Evolutionary conservation across 2,797 vertebrate genomes (phyloP).

Genomic region (Amniataba percoides): DNA sequence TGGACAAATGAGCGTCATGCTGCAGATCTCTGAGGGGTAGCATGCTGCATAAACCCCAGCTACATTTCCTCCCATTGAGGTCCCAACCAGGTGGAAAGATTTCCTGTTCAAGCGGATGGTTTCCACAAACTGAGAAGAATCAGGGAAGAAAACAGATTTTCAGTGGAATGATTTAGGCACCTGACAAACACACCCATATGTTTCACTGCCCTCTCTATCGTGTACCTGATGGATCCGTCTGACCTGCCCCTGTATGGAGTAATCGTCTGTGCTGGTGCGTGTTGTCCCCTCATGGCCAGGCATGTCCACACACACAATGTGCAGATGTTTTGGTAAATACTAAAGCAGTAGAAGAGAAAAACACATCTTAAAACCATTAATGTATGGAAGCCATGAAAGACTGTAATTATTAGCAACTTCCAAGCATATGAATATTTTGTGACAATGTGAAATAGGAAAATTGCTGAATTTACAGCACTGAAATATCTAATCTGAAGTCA

Average conservation of each 20-base stretch:
- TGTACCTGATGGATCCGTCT: slow-evolving; percentile 94
- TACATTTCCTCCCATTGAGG: slow-evolving; percentile 95
- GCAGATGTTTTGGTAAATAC: slow-evolving; percentile 97
- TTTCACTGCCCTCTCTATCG: not conserved
- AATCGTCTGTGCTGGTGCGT: slow-evolving; percentile 91
- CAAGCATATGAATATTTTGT: too few species aligned
- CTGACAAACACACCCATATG: not conserved
- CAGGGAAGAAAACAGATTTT: slow-evolving; percentile 26
- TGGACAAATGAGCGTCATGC: slow-evolving; percentile 95
- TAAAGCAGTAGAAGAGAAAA: slow-evolving; percentile 60
- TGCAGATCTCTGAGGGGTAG: slow-evolving; percentile 91
- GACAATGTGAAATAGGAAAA: not conserved
- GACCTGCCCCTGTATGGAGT: slow-evolving; percentile 93
- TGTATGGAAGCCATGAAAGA: not conserved
- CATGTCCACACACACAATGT: slow-evolving; percentile 97
- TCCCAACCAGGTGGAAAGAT: slow-evolving; percentile 94
- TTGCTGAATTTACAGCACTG: not conserved
- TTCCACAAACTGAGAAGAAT: slow-evolving; percentile 90
- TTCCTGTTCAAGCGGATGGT: slow-evolving; percentile 91
- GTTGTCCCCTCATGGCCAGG: slow-evolving; percentile 97
- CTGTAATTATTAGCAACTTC: not conserved
- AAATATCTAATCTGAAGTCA: not conserved
- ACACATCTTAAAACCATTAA: not conserved
- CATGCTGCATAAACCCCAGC: slow-evolving; percentile 94
- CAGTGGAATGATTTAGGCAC: slow-evolving; percentile 6